Evolutionary conservation across 2,113 vertebrate genomes (phyloP), one percentile per base, ranked within the genome.

Genomic region (Epinephelus cyanopodus): DNA sequence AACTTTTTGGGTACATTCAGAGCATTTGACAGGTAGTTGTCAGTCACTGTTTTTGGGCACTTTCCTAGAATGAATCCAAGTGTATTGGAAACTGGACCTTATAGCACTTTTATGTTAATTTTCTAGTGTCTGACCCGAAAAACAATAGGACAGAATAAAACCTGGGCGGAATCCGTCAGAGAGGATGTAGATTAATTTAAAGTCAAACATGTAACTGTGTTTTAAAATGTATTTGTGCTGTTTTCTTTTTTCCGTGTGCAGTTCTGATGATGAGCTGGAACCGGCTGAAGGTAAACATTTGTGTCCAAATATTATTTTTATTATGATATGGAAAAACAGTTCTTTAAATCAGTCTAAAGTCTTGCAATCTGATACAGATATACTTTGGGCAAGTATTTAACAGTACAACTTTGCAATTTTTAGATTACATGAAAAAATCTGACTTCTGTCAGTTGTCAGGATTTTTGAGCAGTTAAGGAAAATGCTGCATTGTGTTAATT

Each of bases 231-330:
- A 61, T 64, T 23, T 58, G 0, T 62, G 9, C 5, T 42, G 5
- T 58, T 58, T 64, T 74, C n/a, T 63, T 79, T 63, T 80, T 72
- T 73, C 7, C 17, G 2, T 72, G 86, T 90, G 29, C 83, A 96
- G 95, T 54, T 93, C 88, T 0, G 94, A 95, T 5, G 91, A 95
- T 13, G 93, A 95, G 29, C 78, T 92, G 58, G 95, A 96, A 45
- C 77, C 93, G 50, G 87, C 81, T 61, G 95, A 96, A 95, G 95
- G 96, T 95, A 92, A 84, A 62, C 8, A 45, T 45, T 45, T 45
- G 42, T 45, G 8, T 8, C 11, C 42, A 45, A 45, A 11, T 9
- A 10, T 12, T 10, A 12, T 12, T 10, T 45, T 45, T 45, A 45
- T 8, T 45, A 8, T 45, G 9, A 45, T 45, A 11, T 12, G 42